Percentiles rank a stretch among this genome's conserved stretches.
These are phyloP conservation scores for Cossypha polioptera DNA, from an alignment of 2,797 vertebrate genomes.

Conservation along the genomic window DNA sequence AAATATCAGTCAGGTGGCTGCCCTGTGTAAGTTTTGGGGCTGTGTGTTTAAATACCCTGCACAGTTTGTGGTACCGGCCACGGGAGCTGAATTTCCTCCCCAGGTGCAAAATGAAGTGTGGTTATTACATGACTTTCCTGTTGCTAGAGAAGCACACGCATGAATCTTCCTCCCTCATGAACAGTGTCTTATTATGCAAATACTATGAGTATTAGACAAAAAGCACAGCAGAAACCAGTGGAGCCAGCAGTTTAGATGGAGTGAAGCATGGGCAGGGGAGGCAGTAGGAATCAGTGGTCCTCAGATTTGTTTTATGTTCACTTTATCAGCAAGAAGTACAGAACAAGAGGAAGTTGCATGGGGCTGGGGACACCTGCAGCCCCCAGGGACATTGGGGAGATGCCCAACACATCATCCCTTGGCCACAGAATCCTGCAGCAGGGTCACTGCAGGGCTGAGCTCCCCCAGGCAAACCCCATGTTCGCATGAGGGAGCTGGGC, in stretches of 20 bases:
- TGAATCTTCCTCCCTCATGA: background rate
- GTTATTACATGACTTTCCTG: background rate
- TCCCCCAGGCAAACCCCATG: background rate
- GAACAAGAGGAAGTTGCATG: background rate
- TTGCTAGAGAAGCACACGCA: background rate
- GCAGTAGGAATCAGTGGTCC: fast-evolving
- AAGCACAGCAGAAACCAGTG: background rate
- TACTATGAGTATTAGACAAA: background rate
- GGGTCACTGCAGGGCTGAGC: background rate
- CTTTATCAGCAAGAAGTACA: background rate
- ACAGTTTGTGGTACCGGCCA: fast-evolving
- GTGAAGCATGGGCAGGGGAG: fast-evolving
- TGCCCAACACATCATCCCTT: background rate
- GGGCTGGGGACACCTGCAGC: background rate
- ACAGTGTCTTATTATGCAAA: background rate
- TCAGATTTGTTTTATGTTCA: background rate
- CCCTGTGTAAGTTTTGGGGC: background rate
- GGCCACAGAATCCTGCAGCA: background rate
- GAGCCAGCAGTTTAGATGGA: background rate
- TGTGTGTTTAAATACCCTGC: background rate
- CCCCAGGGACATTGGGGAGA: background rate
- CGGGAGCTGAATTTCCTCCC: background rate
- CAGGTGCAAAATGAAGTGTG: background rate
- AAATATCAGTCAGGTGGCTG: background rate
- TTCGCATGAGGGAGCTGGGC: background rate